Evolutionary conservation across 2,113 vertebrate species (phyloP).

Genomic region (Sinocyclocheilus anshuiensis): DNA sequence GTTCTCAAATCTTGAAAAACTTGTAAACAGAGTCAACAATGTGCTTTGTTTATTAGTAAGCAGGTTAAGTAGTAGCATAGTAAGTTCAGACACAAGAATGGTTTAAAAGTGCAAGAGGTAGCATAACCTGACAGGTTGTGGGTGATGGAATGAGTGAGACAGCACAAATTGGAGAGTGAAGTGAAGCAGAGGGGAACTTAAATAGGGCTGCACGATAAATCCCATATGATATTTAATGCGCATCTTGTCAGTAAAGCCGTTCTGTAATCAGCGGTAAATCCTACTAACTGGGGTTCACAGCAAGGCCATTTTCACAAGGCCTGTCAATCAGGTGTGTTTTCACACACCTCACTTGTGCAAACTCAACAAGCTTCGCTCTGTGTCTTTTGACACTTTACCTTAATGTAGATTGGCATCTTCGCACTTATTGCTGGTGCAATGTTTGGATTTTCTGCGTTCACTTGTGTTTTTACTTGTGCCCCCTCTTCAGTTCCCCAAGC

Average conservation of each 20-base stretch:
- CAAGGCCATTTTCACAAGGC: constrained; percentile 6
- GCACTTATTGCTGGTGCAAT: neutral
- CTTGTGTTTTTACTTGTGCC: constrained; percentile 53
- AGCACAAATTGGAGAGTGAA: neutral
- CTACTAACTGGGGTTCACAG: constrained; percentile 11
- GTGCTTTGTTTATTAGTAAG: neutral
- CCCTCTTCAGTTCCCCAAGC: constrained; percentile 79
- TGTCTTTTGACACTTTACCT: neutral
- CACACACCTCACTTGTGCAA: neutral
- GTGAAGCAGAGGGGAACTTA: constrained; percentile 9
- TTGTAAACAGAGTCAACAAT: neutral
- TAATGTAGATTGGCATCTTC: neutral
- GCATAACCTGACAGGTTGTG: neutral
- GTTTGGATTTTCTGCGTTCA: constrained; percentile 47
- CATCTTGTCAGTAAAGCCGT: too few relatives aligned
- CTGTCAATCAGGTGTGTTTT: constrained; percentile 28
- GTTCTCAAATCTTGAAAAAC: neutral
- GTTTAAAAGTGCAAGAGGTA: neutral
- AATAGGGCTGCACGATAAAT: too few relatives aligned
- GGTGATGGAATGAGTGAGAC: neutral
- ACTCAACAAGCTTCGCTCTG: neutral
- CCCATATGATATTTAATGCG: too few relatives aligned
- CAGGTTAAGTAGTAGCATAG: neutral
- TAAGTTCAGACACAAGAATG: neutral
- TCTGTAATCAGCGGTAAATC: too few relatives aligned